Conservation (phyloP, 2,113 vertebrate species). For the Oceanodroma tethys region DNA sequence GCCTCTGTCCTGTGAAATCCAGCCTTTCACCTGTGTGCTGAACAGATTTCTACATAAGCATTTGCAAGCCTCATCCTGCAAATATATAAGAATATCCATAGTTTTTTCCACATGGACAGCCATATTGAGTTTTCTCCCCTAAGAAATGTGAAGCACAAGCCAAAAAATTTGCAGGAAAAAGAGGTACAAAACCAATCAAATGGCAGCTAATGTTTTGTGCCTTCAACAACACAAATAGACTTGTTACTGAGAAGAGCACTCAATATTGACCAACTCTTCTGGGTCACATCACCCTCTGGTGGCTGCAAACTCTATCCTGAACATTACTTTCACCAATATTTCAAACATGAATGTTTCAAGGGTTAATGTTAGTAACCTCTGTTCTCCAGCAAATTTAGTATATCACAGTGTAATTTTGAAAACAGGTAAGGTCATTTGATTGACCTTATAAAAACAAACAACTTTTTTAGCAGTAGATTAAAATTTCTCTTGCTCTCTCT, state of each 20-base stretch:
- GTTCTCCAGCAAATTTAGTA: neutral
- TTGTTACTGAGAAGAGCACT: neutral
- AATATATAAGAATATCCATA: neutral
- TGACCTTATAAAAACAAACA: neutral
- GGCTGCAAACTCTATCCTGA: neutral
- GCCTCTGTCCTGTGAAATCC: neutral
- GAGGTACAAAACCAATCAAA: neutral
- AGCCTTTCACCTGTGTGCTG: neutral
- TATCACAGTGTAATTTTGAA: neutral
- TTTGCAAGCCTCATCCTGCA: neutral
- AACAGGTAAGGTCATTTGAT: neutral
- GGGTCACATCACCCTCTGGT: constrained; percentile 27
- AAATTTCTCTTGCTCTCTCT: neutral
- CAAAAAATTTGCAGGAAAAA: neutral
- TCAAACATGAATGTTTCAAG: neutral
- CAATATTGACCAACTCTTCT: neutral
- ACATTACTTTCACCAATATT: neutral
- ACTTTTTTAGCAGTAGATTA: neutral
- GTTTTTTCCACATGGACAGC: neutral
- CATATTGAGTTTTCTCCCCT: neutral
- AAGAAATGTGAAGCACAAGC: neutral
- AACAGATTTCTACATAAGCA: neutral
- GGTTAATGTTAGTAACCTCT: neutral
- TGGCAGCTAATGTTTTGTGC: neutral
- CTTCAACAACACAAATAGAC: neutral